Conservation (phyloP, 1,140 invertebrate species). For the Vollenhovia emeryi region DNA sequence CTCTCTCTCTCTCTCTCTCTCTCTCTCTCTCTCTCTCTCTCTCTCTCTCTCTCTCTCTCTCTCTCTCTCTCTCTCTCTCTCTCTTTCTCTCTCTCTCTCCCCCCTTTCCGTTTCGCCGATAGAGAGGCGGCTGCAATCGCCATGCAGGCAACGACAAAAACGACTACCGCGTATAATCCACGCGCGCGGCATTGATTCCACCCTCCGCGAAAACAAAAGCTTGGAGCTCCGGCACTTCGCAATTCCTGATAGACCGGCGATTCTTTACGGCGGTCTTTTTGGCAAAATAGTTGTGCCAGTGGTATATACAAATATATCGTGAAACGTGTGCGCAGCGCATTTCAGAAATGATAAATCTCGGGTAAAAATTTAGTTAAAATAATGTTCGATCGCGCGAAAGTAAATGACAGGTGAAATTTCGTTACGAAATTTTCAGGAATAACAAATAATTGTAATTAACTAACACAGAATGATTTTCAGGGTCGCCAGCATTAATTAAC, state of each 20-base stretch:
- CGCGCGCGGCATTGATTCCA: conserved; percentile 69
- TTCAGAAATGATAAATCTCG: background rate
- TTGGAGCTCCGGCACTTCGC: conserved; percentile 4
- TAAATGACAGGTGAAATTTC: background rate
- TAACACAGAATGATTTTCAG: too few species aligned
- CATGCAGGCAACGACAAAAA: conserved; percentile 65
- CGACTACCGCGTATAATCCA: conserved; percentile 43
- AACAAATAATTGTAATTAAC: background rate
- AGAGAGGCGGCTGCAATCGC: conserved; percentile 70
- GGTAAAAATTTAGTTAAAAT: background rate
- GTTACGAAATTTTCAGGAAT: background rate
- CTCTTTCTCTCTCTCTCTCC: background rate
- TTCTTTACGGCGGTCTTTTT: conserved; percentile 39
- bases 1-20: background rate
- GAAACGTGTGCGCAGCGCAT: background rate
- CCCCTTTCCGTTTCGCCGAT: conserved; percentile 49
- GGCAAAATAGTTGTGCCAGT: background rate
- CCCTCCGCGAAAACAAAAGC: conserved; percentile 60
- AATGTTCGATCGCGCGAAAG: background rate
- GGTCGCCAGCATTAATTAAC: too few species aligned
- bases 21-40: conserved; percentile 27
- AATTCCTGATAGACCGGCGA: conserved; percentile 28
- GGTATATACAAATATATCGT: background rate
- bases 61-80: conserved; percentile 32
- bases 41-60: background rate